A percentile compares a stretch with the other conserved stretches of the same genome.
Evolutionary conservation across 1,140 invertebrate species (phyloP).

Genomic region (Trachymyrmex septentrionalis): DNA sequence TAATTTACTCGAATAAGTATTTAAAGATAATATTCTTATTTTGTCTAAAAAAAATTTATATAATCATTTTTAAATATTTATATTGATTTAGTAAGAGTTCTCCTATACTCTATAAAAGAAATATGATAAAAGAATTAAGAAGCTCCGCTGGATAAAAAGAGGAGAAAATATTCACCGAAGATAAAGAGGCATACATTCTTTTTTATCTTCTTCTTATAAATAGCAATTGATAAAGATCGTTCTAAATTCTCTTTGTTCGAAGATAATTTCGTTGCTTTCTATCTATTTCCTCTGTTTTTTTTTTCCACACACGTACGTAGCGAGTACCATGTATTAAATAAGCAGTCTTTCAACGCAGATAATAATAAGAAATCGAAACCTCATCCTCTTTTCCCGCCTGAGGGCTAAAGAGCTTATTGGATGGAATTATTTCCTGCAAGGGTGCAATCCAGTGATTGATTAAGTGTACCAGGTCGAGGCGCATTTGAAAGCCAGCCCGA

Average conservation of each 20-base stretch:
- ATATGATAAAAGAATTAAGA: background rate
- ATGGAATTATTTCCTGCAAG: conserved; percentile 1
- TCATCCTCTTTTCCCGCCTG: background rate
- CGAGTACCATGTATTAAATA: background rate
- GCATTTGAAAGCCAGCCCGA: background rate
- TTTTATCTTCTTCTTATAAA: background rate
- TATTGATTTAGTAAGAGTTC: background rate
- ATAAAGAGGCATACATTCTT: background rate
- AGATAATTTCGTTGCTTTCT: conserved; percentile 13
- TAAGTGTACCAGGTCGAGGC: background rate
- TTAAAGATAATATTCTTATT: background rate
- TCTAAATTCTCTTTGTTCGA: conserved; percentile 3
- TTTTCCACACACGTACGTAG: background rate
- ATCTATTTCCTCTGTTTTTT: background rate
- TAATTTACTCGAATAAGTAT: background rate
- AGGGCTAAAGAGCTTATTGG: background rate
- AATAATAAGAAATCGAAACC: background rate
- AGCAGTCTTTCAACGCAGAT: background rate
- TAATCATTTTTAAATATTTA: background rate
- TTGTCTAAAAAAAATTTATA: background rate
- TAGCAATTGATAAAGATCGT: background rate
- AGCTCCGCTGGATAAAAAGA: background rate
- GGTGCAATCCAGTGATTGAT: background rate
- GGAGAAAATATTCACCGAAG: background rate
- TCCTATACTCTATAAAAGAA: background rate